phyloP scores from a whole-genome alignment of 2,797 vertebrate genomes.

The Acipenser transmontanus region DNA sequence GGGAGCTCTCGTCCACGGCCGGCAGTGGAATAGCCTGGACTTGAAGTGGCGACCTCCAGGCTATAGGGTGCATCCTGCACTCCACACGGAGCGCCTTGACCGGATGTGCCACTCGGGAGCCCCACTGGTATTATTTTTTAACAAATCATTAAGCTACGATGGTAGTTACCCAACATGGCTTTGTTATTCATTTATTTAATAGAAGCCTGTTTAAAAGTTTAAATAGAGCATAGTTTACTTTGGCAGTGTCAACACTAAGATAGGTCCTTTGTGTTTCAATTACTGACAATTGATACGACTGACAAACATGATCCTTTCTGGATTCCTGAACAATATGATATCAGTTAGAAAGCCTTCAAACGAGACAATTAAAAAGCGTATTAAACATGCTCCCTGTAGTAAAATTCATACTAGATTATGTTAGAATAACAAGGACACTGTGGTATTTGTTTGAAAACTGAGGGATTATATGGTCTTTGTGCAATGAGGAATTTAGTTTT shows the following conservation, averaged over 20 bases:
- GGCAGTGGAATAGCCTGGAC: too few species aligned
- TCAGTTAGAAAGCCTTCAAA: slow-evolving; percentile 53
- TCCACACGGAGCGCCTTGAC: too few species aligned
- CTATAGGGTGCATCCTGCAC: too few species aligned
- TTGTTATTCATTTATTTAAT: too few species aligned
- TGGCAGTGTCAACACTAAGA: slow-evolving; percentile 38
- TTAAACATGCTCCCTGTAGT: slow-evolving; percentile 56
- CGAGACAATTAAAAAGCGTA: slow-evolving; percentile 58
- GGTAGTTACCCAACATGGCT: too few species aligned
- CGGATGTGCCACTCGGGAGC: too few species aligned
- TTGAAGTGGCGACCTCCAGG: too few species aligned
- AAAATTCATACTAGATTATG: slow-evolving; percentile 43
- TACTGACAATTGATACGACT: slow-evolving; percentile 47
- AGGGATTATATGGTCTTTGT: slow-evolving; percentile 73
- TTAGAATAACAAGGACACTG: slow-evolving; percentile 57
- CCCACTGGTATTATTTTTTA: too few species aligned
- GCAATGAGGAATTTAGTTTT: slow-evolving; percentile 63
- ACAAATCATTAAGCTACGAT: too few species aligned
- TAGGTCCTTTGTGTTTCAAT: slow-evolving; percentile 49
- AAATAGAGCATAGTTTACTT: slow-evolving; percentile 33
- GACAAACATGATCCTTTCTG: slow-evolving; percentile 57
- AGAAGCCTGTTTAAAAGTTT: slow-evolving; percentile 25
- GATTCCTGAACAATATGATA: slow-evolving; percentile 45
- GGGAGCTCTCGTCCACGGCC: too few species aligned
- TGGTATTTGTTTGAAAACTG: slow-evolving; percentile 69